phyloP scores from a whole-genome alignment of 2,113 vertebrate species.

The Psilopogon haemacephalus region DNA sequence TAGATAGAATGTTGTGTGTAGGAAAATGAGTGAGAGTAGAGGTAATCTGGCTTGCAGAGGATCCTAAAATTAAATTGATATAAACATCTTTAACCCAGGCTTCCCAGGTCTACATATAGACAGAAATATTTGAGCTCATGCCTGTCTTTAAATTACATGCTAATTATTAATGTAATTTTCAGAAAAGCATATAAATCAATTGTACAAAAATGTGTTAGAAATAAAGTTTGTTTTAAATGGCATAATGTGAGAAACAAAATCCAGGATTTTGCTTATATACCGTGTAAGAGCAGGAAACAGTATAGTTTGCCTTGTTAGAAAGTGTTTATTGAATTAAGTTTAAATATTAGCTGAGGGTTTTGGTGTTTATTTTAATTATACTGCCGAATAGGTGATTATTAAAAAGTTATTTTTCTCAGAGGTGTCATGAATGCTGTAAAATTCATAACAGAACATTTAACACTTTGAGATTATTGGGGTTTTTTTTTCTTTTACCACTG shows the following conservation, averaged over 20 bases:
- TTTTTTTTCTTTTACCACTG: accelerated
- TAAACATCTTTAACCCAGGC: slow-evolving; percentile 3
- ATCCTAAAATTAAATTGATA: neutral
- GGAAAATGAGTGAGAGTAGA: slow-evolving; percentile 13
- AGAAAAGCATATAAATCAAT: neutral
- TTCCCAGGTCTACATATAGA: neutral
- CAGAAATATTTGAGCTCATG: neutral
- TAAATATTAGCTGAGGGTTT: neutral
- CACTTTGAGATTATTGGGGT: neutral
- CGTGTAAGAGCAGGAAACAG: neutral
- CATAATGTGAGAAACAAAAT: slow-evolving; percentile 23
- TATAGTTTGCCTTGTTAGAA: neutral
- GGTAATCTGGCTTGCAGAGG: neutral
- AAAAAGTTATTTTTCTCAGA: neutral
- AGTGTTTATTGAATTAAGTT: slow-evolving; percentile 46
- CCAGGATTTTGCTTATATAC: neutral
- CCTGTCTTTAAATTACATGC: neutral
- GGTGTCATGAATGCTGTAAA: neutral
- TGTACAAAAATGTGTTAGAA: slow-evolving; percentile 5
- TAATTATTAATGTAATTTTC: slow-evolving; percentile 21
- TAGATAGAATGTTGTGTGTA: neutral
- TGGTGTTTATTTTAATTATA: slow-evolving; percentile 16
- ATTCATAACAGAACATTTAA: neutral
- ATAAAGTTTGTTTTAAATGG: slow-evolving; percentile 42
- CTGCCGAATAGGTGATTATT: slow-evolving; percentile 3